Base-by-base conservation (phyloP, 2,888 invertebrate genomes). In the Mamestra brassicae region DNA sequence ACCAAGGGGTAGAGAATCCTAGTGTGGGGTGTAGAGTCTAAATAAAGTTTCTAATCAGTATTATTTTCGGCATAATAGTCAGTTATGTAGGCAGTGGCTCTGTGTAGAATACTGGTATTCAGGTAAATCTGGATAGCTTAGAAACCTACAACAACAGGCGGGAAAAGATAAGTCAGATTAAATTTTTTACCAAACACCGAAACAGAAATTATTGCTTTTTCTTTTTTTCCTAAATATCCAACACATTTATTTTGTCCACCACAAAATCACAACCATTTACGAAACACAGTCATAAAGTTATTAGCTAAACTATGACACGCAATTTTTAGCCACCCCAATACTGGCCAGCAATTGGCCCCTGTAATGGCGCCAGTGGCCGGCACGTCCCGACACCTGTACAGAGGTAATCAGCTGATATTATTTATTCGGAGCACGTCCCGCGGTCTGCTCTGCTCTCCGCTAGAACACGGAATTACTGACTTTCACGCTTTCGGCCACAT, bases 391-490 rank as follows among this genome's bases (percentile, higher is more conserved):
- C 79, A 91, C 90, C 90, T 91, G 88, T 82, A 80, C 86, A 74
- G 84, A 82, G 75, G 83, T 93, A 93, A 93, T 93, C 92, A 93
- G 84, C 57, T 76, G 72, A 69, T 79, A 89, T 90, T 90, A 89
- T 88, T 87, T 88, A 93, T 92, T 90, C 93, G 63, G 72, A 34
- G 54, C 93, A 91, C 93, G 92, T 89, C 42, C 47, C 58, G 42
- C 15, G 69, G 62, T 71, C 63, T 60, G 69, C 52, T 76, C 52
- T 7, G 77, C 78, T 79, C 76, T 76, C 67, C 54, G 68, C 63
- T 63, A 78, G 47, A 68, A 76, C 77, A 70, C 69, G 58, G 71
- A 80, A 88, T 87, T 84, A 87, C 84, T 47, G 80, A 84, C 78
- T 85, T 85, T 73, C 78, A 78, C 77, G 74, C 68, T 72, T 78